Conservation (phyloP, 2,888 invertebrate species). For the Pollenia angustigena region DNA sequence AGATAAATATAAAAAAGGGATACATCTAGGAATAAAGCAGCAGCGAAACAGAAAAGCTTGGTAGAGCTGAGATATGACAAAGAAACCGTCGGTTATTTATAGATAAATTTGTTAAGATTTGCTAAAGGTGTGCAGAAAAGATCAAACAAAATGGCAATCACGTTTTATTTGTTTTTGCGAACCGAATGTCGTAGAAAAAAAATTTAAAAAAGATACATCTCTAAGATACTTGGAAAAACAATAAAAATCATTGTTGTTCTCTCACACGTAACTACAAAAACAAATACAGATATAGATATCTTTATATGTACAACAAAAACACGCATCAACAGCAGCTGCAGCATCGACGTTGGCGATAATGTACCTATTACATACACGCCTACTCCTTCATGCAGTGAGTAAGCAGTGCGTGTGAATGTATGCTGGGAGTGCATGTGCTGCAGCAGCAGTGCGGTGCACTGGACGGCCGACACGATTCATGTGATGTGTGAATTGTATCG, state of each 20-base stretch:
- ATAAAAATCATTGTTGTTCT: constrained; percentile 46
- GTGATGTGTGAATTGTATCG: constrained; percentile 42
- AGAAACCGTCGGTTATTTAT: constrained; percentile 52
- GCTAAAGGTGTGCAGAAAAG: constrained; percentile 25
- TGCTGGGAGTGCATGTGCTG: constrained; percentile 1
- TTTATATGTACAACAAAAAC: constrained; percentile 40
- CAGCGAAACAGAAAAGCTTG: constrained; percentile 21
- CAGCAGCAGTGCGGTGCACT: constrained; percentile 44
- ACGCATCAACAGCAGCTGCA: constrained; percentile 31
- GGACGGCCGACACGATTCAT: constrained; percentile 40
- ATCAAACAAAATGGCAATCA: constrained; percentile 41
- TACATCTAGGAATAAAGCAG: constrained; percentile 26
- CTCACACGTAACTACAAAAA: constrained; percentile 58
- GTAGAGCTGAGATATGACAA: not conserved
- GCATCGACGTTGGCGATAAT: constrained; percentile 32
- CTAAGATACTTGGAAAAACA: constrained; percentile 66
- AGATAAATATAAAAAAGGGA: constrained; percentile 41
- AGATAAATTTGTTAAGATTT: constrained; percentile 38
- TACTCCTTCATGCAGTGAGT: constrained; percentile 51
- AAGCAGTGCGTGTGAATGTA: constrained; percentile 19
- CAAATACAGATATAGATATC: constrained; percentile 58
- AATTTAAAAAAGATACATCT: constrained; percentile 70
- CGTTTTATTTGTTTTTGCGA: constrained; percentile 25
- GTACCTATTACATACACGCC: constrained; percentile 66
- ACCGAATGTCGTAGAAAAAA: not conserved